Evolutionary conservation across 2,888 invertebrate genomes (phyloP).

Genomic region (Pyralis farinalis): DNA sequence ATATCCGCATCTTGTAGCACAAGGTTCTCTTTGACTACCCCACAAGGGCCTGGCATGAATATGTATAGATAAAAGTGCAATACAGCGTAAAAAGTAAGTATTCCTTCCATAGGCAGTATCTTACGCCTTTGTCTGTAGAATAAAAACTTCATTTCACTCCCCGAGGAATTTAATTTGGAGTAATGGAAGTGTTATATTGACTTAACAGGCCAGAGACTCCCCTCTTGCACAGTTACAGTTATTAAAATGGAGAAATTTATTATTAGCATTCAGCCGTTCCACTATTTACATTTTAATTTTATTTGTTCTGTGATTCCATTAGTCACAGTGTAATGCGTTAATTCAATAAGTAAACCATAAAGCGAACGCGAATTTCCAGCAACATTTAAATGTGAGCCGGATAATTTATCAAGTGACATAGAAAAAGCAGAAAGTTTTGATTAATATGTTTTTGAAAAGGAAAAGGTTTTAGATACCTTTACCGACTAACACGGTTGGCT

Average conservation of each 20-base stretch:
- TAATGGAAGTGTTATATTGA: constrained; percentile 82
- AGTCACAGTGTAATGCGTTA: constrained; percentile 69
- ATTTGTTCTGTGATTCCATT: constrained; percentile 80
- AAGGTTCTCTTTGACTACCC: too few relatives aligned
- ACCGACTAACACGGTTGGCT: too few relatives aligned
- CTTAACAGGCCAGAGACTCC: constrained; percentile 79
- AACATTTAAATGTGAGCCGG: constrained; percentile 29
- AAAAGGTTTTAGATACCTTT: neutral
- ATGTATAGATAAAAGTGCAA: too few relatives aligned
- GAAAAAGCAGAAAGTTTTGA: constrained; percentile 19
- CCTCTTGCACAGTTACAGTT: constrained; percentile 72
- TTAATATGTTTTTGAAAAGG: constrained; percentile 16
- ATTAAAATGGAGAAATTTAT: constrained; percentile 81
- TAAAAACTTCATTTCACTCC: constrained; percentile 79
- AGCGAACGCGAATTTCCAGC: constrained; percentile 32
- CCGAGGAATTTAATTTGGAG: constrained; percentile 80
- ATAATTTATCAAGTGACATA: constrained; percentile 39
- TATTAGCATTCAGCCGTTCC: constrained; percentile 75
- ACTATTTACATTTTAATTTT: constrained; percentile 80
- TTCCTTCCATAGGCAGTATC: constrained; percentile 47
- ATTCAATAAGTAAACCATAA: constrained; percentile 54
- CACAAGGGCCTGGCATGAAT: too few relatives aligned
- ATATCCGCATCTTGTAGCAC: too few relatives aligned
- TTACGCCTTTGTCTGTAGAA: constrained; percentile 64
- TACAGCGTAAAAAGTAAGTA: constrained; percentile 22